phyloP scores from a whole-genome alignment of 2,113 vertebrate genomes.

The Parus major region DNA sequence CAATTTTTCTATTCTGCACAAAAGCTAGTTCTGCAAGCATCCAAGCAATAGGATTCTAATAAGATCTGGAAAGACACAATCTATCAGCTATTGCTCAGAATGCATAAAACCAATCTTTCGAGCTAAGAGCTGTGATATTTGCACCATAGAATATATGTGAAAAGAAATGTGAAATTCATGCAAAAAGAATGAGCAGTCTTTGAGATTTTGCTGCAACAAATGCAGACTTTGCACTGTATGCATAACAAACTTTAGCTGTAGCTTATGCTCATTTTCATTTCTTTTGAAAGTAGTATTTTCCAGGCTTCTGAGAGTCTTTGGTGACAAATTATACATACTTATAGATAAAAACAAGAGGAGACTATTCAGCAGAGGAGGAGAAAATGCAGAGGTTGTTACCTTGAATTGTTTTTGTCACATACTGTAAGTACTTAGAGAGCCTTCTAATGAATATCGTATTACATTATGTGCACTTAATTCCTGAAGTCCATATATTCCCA shows the following conservation, averaged over 20 bases:
- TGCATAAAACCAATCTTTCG: background rate
- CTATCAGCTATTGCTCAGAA: background rate
- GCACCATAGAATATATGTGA: background rate
- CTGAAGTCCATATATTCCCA: background rate
- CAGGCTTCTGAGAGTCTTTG: constrained; percentile 2
- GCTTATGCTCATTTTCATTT: constrained; percentile 3
- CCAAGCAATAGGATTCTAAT: constrained; percentile 1
- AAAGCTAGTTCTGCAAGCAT: background rate
- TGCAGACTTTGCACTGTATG: background rate
- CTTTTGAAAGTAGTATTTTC: background rate
- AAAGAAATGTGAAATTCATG: background rate
- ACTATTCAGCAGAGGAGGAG: background rate
- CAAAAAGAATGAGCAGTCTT: background rate
- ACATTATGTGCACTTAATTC: background rate
- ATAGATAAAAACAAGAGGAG: constrained; percentile 3
- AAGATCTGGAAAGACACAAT: background rate
- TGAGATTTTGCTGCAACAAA: background rate
- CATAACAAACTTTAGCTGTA: background rate
- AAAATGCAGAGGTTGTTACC: background rate
- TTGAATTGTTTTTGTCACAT: background rate
- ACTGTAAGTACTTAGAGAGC: background rate
- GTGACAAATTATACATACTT: background rate
- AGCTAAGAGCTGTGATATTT: background rate
- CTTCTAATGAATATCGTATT: background rate
- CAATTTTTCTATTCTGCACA: background rate